Base-by-base conservation (phyloP, 2,888 invertebrate genomes). In the Tenthredo livida region DNA sequence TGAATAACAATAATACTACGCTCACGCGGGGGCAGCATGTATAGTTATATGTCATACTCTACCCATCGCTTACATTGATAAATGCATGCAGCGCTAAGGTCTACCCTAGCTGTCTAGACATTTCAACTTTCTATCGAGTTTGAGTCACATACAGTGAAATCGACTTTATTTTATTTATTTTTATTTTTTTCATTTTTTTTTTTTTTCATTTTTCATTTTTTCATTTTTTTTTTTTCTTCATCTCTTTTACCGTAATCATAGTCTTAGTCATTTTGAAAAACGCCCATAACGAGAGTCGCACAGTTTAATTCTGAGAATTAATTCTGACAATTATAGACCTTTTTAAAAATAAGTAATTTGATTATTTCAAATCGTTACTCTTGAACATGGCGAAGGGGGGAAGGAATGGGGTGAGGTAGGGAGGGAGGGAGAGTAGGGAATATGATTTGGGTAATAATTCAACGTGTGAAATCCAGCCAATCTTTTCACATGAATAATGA, bases 31-130 rank as follows among this genome's bases (percentile, higher is more conserved):
- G 83, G 47, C 37, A 83, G 83, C 70, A 67, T 43, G 21, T 83
- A 83, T 65, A 43, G 10, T 33, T 58, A 47, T 15, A 61, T 61
- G 58, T 80, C 29, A 80, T 50, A 40, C 67, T 50, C 83, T 83
- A 67, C 83, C 83, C 83, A 70, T 83, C 65, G 83, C 83, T 65
- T 50, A 83, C 83, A 83, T 83, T 70, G 67, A 61, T 77, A 77
- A 91, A 90, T 91, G 90, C 90, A 91, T 90, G 89, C 91, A 91
- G 89, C 89, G 88, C 90, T 73, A 91, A 67, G 83, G 83, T 83
- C 86, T 87, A 86, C 84, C 85, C 87, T 86, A 87, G 86, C 86
- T 86, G 84, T 84, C 85, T 86, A 80, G 80, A 80, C 80, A 80
- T 80, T 80, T 80, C 80, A 80, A 80, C 29, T 80, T 80, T 61